Evolutionary conservation across 2,888 invertebrate genomes (phyloP).

Genomic region (Synergus laeviventris): DNA sequence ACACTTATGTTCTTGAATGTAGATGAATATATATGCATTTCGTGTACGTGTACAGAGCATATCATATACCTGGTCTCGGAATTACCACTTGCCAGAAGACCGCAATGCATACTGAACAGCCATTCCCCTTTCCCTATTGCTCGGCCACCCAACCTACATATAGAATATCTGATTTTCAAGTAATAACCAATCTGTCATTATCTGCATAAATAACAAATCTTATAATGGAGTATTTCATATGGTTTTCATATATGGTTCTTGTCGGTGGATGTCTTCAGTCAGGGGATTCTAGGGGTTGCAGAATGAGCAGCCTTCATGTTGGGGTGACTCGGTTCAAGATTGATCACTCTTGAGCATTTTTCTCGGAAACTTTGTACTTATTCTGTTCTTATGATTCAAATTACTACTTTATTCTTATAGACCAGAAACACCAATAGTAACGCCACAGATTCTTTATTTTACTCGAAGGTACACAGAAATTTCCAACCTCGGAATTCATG

Average conservation of each 20-base stretch:
- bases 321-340: background rate
- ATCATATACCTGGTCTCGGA: slow-evolving; percentile 68
- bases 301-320: too few species aligned
- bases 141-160: slow-evolving; percentile 69
- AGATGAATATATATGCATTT: slow-evolving; percentile 52
- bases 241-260: too few species aligned
- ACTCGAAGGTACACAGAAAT: slow-evolving; percentile 34
- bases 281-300: background rate
- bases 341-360: background rate
- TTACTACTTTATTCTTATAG: background rate
- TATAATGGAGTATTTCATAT: background rate
- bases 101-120: slow-evolving; percentile 75
- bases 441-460: slow-evolving; percentile 46
- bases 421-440: slow-evolving; percentile 40
- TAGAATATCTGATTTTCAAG: slow-evolving; percentile 62
- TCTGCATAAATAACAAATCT: slow-evolving; percentile 41
- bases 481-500: slow-evolving; percentile 41
- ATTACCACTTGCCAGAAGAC: slow-evolving; percentile 70
- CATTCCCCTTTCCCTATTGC: slow-evolving; percentile 69
- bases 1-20: background rate
- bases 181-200: slow-evolving; percentile 70
- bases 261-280: background rate
- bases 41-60: slow-evolving; percentile 59
- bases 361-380: background rate
- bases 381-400: background rate